These are phyloP conservation scores for cat (Felis catus) DNA, from an alignment of 2,113 vertebrate species.

Conservation along the genomic window DNA sequence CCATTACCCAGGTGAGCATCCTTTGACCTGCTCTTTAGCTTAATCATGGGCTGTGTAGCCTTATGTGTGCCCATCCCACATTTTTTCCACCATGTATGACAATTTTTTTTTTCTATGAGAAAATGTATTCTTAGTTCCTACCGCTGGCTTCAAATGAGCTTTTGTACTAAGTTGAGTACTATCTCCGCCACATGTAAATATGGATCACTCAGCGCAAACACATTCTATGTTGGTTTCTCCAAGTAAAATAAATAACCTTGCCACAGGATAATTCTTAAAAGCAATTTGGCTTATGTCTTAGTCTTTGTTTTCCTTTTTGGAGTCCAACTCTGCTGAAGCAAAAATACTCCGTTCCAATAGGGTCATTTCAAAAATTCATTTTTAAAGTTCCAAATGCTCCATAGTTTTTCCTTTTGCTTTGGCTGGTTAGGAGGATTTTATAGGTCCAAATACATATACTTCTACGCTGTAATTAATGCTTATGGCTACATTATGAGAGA, in stretches of 20 bases:
- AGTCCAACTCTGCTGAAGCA: slow-evolving; percentile 47
- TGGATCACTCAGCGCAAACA: background rate
- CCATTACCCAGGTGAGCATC: background rate
- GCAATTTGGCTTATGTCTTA: slow-evolving; percentile 35
- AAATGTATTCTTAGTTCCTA: slow-evolving; percentile 40
- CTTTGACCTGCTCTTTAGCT: background rate
- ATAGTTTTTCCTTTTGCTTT: slow-evolving; percentile 32
- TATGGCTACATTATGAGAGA: slow-evolving; percentile 55
- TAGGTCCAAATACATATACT: slow-evolving; percentile 55
- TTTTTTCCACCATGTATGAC: background rate
- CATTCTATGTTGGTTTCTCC: background rate
- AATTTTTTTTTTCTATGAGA: background rate
- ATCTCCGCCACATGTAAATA: background rate
- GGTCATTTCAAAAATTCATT: slow-evolving; percentile 34
- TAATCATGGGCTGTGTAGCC: no score
- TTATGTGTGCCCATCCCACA: no score
- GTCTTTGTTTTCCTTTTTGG: slow-evolving; percentile 48
- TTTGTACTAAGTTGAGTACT: background rate
- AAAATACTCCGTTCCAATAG: background rate
- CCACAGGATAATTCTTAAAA: slow-evolving; percentile 50
- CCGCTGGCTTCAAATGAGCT: background rate
- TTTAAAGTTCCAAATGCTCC: slow-evolving; percentile 1
- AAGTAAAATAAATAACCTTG: slow-evolving; percentile 48
- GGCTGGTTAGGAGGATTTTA: slow-evolving; percentile 53
- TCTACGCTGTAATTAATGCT: slow-evolving; percentile 68